Evolutionary conservation across 2,797 vertebrate genomes (phyloP).

Genomic region (Novumbra hubbsi): DNA sequence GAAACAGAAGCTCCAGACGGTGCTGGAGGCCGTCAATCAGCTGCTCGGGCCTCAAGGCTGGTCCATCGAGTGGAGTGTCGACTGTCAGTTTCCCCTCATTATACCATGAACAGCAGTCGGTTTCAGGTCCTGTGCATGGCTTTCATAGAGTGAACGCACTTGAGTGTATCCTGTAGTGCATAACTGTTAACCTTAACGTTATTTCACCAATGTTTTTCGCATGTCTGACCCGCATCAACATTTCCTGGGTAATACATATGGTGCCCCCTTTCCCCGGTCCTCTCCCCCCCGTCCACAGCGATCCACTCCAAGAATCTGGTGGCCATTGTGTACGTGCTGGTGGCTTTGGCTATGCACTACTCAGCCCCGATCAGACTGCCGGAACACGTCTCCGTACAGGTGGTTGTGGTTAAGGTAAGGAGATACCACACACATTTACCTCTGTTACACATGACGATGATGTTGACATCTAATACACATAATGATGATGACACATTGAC

Average conservation of each 20-base stretch:
- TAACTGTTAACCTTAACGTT: no score
- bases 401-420: conserved; percentile 90
- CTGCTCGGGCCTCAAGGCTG: conserved; percentile 87
- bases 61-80: conserved; percentile 89
- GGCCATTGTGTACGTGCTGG: conserved; percentile 87
- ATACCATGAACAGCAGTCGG: not conserved
- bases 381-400: conserved; percentile 87
- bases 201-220: no score
- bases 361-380: conserved; percentile 90
- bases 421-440: not conserved
- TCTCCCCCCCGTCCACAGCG: conserved; percentile 61
- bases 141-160: no score
- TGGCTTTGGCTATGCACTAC: conserved; percentile 91
- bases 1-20: conserved; percentile 94
- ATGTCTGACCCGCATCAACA: not conserved
- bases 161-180: no score
- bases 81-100: conserved; percentile 77
- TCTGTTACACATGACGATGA: not conserved
- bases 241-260: not conserved
- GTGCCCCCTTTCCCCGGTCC: not conserved
- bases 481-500: not conserved
- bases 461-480: no score
- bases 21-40: conserved; percentile 88
- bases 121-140: no score
- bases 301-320: conserved; percentile 95